Evolutionary conservation across 2,888 invertebrate species (phyloP).

Genomic region (Plagodis pulveraria): DNA sequence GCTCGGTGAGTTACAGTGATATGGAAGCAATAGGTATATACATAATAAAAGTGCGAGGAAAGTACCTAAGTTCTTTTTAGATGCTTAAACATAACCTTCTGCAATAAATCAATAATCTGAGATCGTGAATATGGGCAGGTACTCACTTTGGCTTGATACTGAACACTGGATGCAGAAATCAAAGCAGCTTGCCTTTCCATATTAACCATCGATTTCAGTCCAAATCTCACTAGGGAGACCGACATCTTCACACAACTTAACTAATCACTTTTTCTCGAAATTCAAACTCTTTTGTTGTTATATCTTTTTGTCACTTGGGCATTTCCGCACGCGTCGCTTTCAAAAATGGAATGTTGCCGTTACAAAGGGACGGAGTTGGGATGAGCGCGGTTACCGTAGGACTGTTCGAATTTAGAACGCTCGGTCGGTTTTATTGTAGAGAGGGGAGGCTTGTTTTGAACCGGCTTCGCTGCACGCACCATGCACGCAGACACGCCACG

Average conservation of each 20-base stretch:
- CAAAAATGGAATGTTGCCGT: slow-evolving; percentile 27
- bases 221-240: slow-evolving; percentile 71
- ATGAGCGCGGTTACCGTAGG: slow-evolving; percentile 34
- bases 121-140: background rate
- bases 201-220: slow-evolving; percentile 63
- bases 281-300: slow-evolving; percentile 1
- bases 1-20: no score
- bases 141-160: slow-evolving; percentile 71
- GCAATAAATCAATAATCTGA: no score
- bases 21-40: no score
- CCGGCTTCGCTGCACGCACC: background rate
- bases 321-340: slow-evolving; percentile 33
- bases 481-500: no score
- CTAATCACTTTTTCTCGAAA: background rate
- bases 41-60: no score
- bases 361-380: slow-evolving; percentile 40
- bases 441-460: slow-evolving; percentile 42
- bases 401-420: slow-evolving; percentile 62
- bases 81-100: no score
- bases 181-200: slow-evolving; percentile 68
- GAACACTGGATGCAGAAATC: slow-evolving; percentile 58
- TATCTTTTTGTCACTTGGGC: slow-evolving; percentile 19
- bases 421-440: slow-evolving; percentile 65
- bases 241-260: slow-evolving; percentile 65
- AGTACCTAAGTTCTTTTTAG: no score